These are phyloP conservation scores for Desmodus rotundus DNA, from an alignment of 2,113 vertebrate genomes.

Conservation along the genomic window DNA sequence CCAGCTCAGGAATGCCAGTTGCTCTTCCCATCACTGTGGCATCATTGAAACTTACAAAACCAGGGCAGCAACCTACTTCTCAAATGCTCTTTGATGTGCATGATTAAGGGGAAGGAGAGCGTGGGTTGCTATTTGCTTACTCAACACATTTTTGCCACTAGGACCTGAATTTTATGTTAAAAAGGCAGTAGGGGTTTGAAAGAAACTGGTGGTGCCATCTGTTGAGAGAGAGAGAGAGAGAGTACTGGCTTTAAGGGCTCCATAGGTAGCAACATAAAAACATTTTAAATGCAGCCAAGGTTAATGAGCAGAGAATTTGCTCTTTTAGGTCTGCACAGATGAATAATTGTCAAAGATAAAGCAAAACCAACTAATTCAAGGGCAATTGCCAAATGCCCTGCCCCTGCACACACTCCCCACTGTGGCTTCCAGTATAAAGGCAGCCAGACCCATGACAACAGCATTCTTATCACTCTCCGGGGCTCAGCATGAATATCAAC, in stretches of 20 bases:
- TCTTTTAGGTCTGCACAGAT: conserved; percentile 20
- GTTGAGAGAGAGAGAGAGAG: not conserved
- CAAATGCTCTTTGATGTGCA: not conserved
- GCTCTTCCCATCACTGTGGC: not conserved
- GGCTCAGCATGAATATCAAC: not conserved
- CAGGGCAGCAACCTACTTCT: not conserved
- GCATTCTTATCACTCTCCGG: not conserved
- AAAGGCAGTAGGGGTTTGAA: not conserved
- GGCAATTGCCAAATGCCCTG: conserved; percentile 21
- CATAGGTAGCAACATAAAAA: conserved; percentile 24
- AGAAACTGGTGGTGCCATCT: not conserved
- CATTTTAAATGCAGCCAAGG: not conserved
- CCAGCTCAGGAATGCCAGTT: not conserved
- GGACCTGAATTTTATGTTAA: not conserved
- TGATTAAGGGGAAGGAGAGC: not conserved
- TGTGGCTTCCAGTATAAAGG: not conserved
- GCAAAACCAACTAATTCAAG: conserved; percentile 28
- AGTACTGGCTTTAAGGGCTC: not conserved
- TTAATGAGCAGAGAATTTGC: conserved; percentile 48
- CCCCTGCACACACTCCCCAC: not conserved
- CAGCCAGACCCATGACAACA: not conserved
- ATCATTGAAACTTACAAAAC: not conserved
- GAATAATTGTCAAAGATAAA: conserved; percentile 46
- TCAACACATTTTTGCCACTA: not conserved
- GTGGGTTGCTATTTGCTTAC: not conserved